Evolutionary conservation across 1,140 invertebrate genomes (phyloP).

Genomic region (Procambarus clarkii): DNA sequence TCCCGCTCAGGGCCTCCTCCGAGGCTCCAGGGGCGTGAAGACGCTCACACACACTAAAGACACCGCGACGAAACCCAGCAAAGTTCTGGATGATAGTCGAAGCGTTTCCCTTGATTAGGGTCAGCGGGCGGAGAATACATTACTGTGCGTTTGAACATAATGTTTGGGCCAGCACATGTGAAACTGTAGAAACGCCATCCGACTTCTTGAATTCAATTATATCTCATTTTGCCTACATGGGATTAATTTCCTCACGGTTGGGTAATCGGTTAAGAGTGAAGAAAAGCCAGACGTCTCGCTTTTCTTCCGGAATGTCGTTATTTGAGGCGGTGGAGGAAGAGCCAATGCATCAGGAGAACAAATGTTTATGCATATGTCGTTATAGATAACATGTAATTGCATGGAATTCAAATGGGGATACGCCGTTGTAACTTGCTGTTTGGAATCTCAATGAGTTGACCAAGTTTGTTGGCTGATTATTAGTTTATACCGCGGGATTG

Average conservation of each 20-base stretch:
- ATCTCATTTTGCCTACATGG: constrained; percentile 36
- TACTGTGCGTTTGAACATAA: constrained; percentile 71
- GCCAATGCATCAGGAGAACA: not conserved
- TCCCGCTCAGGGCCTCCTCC: not conserved
- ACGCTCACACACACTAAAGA: constrained; percentile 26
- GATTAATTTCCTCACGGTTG: constrained; percentile 15
- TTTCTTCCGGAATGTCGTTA: not conserved
- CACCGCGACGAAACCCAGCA: constrained; percentile 61
- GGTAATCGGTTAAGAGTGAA: not conserved
- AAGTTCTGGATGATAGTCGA: constrained; percentile 59
- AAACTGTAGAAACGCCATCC: constrained; percentile 55
- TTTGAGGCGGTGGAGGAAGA: not conserved
- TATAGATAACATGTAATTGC: constrained; percentile 68
- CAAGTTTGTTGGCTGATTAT: constrained; percentile 69
- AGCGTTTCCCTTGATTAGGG: constrained; percentile 68
- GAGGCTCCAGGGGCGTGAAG: not conserved
- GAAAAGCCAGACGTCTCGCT: not conserved
- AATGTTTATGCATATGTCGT: constrained; percentile 54
- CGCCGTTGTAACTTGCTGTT: constrained; percentile 69
- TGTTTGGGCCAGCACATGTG: constrained; percentile 64
- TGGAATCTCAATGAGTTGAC: constrained; percentile 68
- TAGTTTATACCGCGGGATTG: constrained; percentile 64
- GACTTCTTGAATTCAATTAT: constrained; percentile 69
- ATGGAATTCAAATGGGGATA: constrained; percentile 66
- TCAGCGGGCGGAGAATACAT: constrained; percentile 68